Base-by-base conservation (phyloP, 2,797 vertebrate genomes). In the Hapalemur alaotrensis region DNA sequence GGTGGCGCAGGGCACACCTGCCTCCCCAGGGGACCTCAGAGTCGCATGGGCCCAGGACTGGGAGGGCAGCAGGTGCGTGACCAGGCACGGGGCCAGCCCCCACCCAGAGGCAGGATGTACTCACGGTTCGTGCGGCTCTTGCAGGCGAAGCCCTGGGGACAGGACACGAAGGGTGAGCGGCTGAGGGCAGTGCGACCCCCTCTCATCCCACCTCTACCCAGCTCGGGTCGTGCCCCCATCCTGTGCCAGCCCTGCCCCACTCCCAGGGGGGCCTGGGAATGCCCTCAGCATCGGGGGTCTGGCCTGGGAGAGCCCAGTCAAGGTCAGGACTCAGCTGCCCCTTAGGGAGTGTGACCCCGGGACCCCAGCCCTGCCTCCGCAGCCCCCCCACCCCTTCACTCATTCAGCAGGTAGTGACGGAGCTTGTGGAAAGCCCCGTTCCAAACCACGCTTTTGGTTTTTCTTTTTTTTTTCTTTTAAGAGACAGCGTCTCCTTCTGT, bases 131-230 rank as follows among this genome's bases (percentile, higher is more conserved):
- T 2, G 59, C 12, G 94, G 75, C 86, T 97, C 95, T 32, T 96
- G 92, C 97, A 98, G 41, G 67, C 0, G 38, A 97, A 63, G 38
- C 95, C 96, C 97, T 98, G 94, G 5, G 75, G 92, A 76, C n/a
- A 76, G 79, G 93, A 79, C 15, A 63, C 28, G 4, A 73, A 14
- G 50, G 54, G 38, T 57, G 46, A 78, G 79, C 0, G 18, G 67
- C 59, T 7, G 38, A 6, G 6, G 63, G 23, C 48, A 7, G 72
- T 7, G 0, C 0, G 2, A 48, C 48, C 10, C 0, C 48, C 78
- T 28, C 4, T 0, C 0, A 4, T 7, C 57, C 13, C 1, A 3
- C 52, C 46, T 6, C 10, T 15, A 5, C 22, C 48, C 2, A 18
- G 5, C 17, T 0, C 4, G 32, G 32, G 63, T 18, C 17, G 1